Evolutionary conservation across 2,113 vertebrate genomes (phyloP).

Genomic region (Chamaea fasciata): DNA sequence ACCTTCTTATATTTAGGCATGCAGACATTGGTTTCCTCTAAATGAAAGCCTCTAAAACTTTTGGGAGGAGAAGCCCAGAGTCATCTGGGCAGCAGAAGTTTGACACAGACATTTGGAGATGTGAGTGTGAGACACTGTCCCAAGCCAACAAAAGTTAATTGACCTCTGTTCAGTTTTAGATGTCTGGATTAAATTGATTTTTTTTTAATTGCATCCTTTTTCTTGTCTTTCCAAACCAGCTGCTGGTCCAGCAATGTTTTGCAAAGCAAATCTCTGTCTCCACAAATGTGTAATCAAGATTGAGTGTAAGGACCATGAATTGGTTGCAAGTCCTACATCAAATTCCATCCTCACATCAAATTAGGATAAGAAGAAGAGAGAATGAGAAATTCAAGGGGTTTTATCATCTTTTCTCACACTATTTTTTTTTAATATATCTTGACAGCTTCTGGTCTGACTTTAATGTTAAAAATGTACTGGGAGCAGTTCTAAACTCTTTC

Average conservation of each 20-base stretch:
- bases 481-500: neutral
- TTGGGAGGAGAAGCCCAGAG: no score
- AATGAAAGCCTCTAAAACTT: no score
- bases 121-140: neutral
- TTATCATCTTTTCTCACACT: neutral
- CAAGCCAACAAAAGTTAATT: neutral
- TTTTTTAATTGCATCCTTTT: neutral
- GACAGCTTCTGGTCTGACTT: neutral
- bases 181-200: neutral
- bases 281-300: neutral
- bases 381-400: neutral
- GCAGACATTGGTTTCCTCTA: no score
- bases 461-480: neutral
- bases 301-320: neutral
- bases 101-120: neutral
- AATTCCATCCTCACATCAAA: neutral
- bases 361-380: neutral
- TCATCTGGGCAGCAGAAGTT: neutral
- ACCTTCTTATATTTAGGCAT: no score
- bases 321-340: neutral
- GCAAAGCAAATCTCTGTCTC: neutral
- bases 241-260: neutral
- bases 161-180: neutral
- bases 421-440: neutral
- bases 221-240: neutral